These are phyloP conservation scores for Sturnira hondurensis DNA, from an alignment of 2,113 vertebrate genomes.

Conservation along the genomic window DNA sequence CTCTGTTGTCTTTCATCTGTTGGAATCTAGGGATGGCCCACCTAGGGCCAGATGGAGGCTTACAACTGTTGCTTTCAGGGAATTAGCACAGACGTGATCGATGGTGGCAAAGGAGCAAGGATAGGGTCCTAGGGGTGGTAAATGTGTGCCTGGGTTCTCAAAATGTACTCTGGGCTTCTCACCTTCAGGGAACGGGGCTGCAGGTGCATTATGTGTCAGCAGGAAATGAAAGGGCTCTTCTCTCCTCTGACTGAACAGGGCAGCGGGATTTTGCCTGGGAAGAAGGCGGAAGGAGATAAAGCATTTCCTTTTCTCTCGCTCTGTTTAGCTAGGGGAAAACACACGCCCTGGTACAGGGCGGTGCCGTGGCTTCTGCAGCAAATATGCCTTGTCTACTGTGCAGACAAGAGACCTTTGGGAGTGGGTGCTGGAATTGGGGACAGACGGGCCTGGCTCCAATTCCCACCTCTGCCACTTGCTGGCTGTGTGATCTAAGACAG, in stretches of 20 bases:
- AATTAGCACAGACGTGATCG: conserved; percentile 48
- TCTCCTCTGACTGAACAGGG: not conserved
- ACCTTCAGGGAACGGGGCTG: not conserved
- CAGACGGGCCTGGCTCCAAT: not conserved
- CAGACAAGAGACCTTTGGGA: not conserved
- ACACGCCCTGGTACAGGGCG: not conserved
- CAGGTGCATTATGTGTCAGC: not conserved
- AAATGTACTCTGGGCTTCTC: not conserved
- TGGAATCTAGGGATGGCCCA: conserved; percentile 39
- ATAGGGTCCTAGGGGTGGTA: conserved; percentile 31
- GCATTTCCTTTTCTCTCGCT: not conserved
- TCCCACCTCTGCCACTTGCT: not conserved
- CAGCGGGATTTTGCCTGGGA: not conserved
- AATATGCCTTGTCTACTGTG: not conserved
- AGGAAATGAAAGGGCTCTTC: not conserved
- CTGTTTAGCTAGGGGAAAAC: not conserved
- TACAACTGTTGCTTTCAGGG: conserved; percentile 24
- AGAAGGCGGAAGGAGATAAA: not conserved
- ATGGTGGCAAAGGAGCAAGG: conserved; percentile 23
- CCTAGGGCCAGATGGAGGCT: conserved; percentile 22
- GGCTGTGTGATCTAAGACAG: not conserved
- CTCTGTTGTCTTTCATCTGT: conserved; percentile 53
- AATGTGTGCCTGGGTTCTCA: not conserved
- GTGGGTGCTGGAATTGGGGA: not conserved
- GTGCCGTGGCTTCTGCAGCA: not conserved